Evolutionary conservation across 92 coral and sea anemone species (phyloP).

Genomic region (Epizoanthus rinbou): DNA sequence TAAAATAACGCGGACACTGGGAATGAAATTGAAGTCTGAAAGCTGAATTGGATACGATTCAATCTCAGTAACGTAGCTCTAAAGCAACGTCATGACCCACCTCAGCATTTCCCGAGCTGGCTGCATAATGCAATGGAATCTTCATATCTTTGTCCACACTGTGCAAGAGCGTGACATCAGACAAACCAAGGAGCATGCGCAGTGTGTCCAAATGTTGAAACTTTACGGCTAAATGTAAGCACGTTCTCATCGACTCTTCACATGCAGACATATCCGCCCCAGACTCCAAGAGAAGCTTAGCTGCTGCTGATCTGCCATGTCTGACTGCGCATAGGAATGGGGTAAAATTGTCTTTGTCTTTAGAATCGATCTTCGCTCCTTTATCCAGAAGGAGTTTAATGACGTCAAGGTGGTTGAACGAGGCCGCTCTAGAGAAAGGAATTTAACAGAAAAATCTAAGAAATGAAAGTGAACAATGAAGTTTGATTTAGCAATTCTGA

Average conservation of each 20-base stretch:
- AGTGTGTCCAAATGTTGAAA: slow-evolving; percentile 56
- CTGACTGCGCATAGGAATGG: slow-evolving; percentile 65
- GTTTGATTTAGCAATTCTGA: too few relatives aligned
- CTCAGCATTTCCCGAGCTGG: slow-evolving; percentile 55
- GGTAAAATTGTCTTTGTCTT: slow-evolving; percentile 52
- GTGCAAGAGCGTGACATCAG: slow-evolving; percentile 44
- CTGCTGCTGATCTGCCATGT: slow-evolving; percentile 56
- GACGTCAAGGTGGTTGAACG: slow-evolving; percentile 52
- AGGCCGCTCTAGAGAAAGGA: slow-evolving; percentile 60
- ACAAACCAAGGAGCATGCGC: slow-evolving; percentile 56
- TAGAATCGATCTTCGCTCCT: slow-evolving; percentile 56
- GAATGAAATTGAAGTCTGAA: too few relatives aligned
- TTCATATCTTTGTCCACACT: slow-evolving; percentile 68
- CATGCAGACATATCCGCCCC: slow-evolving; percentile 67
- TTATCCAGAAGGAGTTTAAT: slow-evolving; percentile 51
- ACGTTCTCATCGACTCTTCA: slow-evolving; percentile 63
- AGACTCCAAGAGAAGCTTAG: slow-evolving; percentile 53
- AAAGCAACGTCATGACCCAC: slow-evolving; percentile 24
- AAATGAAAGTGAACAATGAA: too few relatives aligned
- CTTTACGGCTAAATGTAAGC: slow-evolving; percentile 71
- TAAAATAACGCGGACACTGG: too few relatives aligned
- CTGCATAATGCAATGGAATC: slow-evolving; percentile 64
- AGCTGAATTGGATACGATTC: too few relatives aligned
- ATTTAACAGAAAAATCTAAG: not conserved
- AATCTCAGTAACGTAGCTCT: too few relatives aligned